phyloP scores from a whole-genome alignment of 2,797 vertebrate species.

The Heliangelus exortis region DNA sequence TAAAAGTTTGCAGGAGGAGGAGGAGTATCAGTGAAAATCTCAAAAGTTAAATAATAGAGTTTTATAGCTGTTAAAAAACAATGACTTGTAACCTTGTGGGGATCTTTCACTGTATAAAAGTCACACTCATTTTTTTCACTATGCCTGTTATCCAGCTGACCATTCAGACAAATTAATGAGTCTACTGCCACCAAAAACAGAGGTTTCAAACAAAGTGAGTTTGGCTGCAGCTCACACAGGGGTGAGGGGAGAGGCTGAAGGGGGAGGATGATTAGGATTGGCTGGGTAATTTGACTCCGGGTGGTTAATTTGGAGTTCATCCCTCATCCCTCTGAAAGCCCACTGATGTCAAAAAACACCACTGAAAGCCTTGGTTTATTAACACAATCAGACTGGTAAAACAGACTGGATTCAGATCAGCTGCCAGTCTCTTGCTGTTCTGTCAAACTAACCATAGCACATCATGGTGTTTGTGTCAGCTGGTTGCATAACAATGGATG shows the following conservation, averaged over 20 bases:
- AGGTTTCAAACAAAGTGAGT: background rate
- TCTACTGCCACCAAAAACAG: background rate
- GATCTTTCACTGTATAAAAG: background rate
- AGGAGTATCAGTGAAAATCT: background rate
- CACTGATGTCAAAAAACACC: background rate
- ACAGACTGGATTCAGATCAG: background rate
- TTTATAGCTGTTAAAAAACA: slow-evolving; percentile 1
- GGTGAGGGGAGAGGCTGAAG: no score
- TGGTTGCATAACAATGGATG: background rate
- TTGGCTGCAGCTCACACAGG: background rate
- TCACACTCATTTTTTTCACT: background rate
- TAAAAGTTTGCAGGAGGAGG: background rate
- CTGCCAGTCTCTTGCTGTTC: background rate
- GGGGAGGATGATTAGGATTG: background rate
- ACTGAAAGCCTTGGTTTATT: background rate
- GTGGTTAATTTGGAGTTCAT: background rate
- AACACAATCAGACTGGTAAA: background rate
- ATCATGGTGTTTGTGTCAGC: background rate
- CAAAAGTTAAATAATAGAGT: background rate
- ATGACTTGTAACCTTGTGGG: background rate
- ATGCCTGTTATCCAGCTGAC: background rate
- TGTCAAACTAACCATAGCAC: background rate
- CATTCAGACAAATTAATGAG: slow-evolving; percentile 21
- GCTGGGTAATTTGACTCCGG: background rate
- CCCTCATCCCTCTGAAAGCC: background rate